Base-by-base conservation (phyloP, 2,113 vertebrate genomes). In the Calidris pygmaea region DNA sequence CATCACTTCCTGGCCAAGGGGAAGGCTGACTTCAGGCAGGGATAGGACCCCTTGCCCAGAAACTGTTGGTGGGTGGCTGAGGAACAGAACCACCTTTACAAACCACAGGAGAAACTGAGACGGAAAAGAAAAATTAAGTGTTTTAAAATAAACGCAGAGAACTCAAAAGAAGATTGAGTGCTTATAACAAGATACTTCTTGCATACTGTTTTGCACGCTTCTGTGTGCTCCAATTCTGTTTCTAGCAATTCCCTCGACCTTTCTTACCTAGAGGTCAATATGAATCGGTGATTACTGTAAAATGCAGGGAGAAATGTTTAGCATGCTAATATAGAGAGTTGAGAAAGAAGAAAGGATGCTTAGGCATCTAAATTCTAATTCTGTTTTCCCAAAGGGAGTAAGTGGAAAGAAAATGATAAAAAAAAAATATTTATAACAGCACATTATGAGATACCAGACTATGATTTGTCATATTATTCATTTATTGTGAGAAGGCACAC, bases 111-210 rank as follows among this genome's bases (percentile, higher is more conserved):
- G 37, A 63, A 91, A 73, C 1, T 1, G 34, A 77, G 27, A 83
- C 22, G 21, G 30, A 77, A 84, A 77, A 34, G 14, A 47, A 90
- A 80, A 77, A 45, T 4, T 0, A 82, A 79, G 10, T 50, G 10
- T 10, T 58, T 82, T 81, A n/a, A 77, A 87, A 39, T 63, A 74
- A 94, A 85, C 29, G n/a, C 27, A 74, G 55, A 91, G 20, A 83
- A 6, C 39, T 86, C 53, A 76, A 70, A 95, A 87, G 63, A 83
- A 53, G 45, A 62, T 58, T 3, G 9, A 53, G 7, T 22, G 10
- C 16, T 66, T 63, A 21, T 37, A 77, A 58, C 22, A 30, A 70
- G 37, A 45, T 30, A 12, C 6, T 58, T 55, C 12, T 62, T 77
- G 48, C 43, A 26, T 60, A 10, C 39, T 90, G 58, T 29, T 35